Percentiles rank a stretch among this genome's conserved stretches.
Evolutionary conservation across 2,797 vertebrate species (phyloP).

Genomic region (Molossus molossus): DNA sequence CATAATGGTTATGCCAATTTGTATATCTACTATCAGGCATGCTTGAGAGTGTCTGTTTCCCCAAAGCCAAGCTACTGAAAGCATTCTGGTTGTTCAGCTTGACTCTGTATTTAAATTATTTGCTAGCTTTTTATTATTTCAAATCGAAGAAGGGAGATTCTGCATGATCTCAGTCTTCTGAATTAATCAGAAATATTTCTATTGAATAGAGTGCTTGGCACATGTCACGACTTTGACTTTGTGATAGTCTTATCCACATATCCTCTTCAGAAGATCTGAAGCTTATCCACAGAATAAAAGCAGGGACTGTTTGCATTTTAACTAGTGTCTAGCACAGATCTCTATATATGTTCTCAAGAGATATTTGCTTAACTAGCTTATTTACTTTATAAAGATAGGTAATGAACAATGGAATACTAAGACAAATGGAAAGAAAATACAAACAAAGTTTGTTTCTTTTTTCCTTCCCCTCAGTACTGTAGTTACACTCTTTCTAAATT

Average conservation of each 20-base stretch:
- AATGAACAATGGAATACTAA: not conserved
- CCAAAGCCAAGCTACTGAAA: not conserved
- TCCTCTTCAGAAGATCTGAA: not conserved
- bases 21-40: not conserved
- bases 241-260: not conserved
- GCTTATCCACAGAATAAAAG: not conserved
- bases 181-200: not conserved
- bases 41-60: not conserved
- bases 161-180: not conserved
- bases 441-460: not conserved
- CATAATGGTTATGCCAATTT: not conserved
- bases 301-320: not conserved
- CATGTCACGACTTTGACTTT: not conserved
- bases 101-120: not conserved
- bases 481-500: not conserved
- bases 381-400: not conserved
- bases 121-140: not conserved
- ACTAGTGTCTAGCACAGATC: not conserved
- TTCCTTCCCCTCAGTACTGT: not conserved
- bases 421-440: not conserved
- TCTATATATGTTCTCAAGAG: not conserved
- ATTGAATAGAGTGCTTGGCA: not conserved
- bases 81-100: not conserved
- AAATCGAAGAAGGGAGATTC: not conserved
- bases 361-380: not conserved